phyloP scores from a whole-genome alignment of 23 tunicate genomes.

The Diplosoma virens region DNA sequence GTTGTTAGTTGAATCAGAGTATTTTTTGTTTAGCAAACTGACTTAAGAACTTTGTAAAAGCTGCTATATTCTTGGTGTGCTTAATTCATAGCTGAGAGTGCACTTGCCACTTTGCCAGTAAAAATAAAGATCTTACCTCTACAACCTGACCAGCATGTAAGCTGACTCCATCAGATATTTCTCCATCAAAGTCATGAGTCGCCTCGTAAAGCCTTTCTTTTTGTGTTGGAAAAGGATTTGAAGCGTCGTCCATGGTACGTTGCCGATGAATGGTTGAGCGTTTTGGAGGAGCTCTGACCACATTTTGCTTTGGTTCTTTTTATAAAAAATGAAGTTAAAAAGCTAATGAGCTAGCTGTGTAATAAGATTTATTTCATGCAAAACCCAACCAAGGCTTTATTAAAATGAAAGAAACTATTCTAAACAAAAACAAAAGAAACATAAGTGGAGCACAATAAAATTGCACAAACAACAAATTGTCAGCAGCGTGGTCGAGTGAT shows the following conservation, averaged over 20 bases:
- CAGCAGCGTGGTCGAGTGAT: too few relatives aligned
- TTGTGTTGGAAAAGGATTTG: not conserved
- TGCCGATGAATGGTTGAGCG: conserved; percentile 39
- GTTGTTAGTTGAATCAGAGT: too few relatives aligned
- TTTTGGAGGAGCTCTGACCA: conserved; percentile 22
- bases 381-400: too few relatives aligned
- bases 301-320: too few relatives aligned
- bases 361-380: not conserved
- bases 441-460: too few relatives aligned
- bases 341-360: not conserved
- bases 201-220: conserved; percentile 11
- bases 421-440: too few relatives aligned
- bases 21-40: not conserved
- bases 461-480: too few relatives aligned
- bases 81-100: not conserved
- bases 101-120: not conserved
- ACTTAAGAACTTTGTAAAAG: not conserved
- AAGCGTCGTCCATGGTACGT: not conserved
- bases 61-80: not conserved
- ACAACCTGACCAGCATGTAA: conserved; percentile 40
- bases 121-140: not conserved
- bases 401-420: too few relatives aligned
- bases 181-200: conserved; percentile 18
- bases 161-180: conserved; percentile 50
- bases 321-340: too few relatives aligned